phyloP scores from a whole-genome alignment of 2,888 invertebrate genomes.

The Brachypalpus laphriformis region DNA sequence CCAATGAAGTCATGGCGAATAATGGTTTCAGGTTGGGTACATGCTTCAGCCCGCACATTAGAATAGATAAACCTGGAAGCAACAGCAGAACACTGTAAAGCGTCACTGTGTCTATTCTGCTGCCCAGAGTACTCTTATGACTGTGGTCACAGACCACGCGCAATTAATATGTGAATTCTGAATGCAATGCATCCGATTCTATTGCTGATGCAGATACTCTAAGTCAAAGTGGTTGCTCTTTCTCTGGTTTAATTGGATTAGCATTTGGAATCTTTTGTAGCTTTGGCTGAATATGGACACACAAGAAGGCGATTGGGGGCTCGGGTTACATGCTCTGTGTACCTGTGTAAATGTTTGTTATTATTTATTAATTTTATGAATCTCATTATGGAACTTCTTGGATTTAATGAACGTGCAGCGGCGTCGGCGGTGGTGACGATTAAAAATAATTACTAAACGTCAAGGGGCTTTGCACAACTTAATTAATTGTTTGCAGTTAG shows the following conservation, averaged over 20 bases:
- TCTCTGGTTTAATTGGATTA: conserved; percentile 67
- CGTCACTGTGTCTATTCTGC: conserved; percentile 70
- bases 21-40: conserved; percentile 47
- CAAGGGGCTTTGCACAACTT: conserved; percentile 53
- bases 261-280: conserved; percentile 59
- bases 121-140: not conserved
- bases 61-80: conserved; percentile 62
- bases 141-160: conserved; percentile 37
- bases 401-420: conserved; percentile 53
- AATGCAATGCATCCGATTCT: conserved; percentile 34
- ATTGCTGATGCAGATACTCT: not conserved
- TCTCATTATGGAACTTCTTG: conserved; percentile 63
- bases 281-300: conserved; percentile 63
- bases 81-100: conserved; percentile 32
- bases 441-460: conserved; percentile 71
- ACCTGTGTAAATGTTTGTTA: conserved; percentile 42
- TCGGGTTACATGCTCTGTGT: conserved; percentile 37
- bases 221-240: not conserved
- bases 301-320: conserved; percentile 58
- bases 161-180: conserved; percentile 65
- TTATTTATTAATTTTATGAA: conserved; percentile 67
- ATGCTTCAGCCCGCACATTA: conserved; percentile 48
- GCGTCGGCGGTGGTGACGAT: conserved; percentile 47
- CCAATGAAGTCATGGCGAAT: conserved; percentile 73
- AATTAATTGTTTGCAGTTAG: conserved; percentile 69